Evolutionary conservation across 2,888 invertebrate species (phyloP).

Genomic region (Pyrochroa serraticornis): DNA sequence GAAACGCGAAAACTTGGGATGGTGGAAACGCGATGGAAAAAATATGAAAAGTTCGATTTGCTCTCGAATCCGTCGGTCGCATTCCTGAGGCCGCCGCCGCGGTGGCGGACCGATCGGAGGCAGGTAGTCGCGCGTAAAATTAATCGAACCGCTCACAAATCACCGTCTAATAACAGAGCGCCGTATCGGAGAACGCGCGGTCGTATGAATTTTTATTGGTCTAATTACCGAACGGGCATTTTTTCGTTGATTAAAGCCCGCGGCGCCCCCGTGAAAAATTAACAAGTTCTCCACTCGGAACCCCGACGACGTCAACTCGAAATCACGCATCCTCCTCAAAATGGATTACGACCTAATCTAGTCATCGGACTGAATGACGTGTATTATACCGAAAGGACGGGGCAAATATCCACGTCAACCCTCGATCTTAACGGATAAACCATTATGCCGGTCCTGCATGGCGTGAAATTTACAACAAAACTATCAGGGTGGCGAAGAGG

Average conservation of each 20-base stretch:
- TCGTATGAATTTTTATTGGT: conserved; percentile 19
- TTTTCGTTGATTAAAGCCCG: conserved; percentile 3
- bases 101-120: conserved; percentile 17
- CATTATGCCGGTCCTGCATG: conserved; percentile 10
- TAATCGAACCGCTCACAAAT: conserved; percentile 32
- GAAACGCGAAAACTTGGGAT: too few species aligned
- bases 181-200: conserved; percentile 13
- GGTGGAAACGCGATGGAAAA: too few species aligned
- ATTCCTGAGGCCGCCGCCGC: conserved; percentile 12
- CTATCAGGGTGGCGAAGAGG: not conserved
- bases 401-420: conserved; percentile 11
- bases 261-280: not conserved
- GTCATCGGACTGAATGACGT: conserved; percentile 35
- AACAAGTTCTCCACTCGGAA: conserved; percentile 2
- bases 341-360: conserved; percentile 36
- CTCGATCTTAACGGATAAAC: too few species aligned
- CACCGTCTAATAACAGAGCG: conserved; percentile 31
- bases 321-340: conserved; percentile 20
- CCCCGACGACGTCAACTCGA: too few species aligned
- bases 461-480: conserved; percentile 15
- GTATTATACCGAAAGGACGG: conserved; percentile 7
- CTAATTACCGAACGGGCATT: conserved; percentile 9
- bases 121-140: conserved; percentile 29
- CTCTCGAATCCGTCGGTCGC: not conserved
- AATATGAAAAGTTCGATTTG: too few species aligned